Evolutionary conservation across 2,113 vertebrate genomes (phyloP).

Genomic region (Piprites chloris): DNA sequence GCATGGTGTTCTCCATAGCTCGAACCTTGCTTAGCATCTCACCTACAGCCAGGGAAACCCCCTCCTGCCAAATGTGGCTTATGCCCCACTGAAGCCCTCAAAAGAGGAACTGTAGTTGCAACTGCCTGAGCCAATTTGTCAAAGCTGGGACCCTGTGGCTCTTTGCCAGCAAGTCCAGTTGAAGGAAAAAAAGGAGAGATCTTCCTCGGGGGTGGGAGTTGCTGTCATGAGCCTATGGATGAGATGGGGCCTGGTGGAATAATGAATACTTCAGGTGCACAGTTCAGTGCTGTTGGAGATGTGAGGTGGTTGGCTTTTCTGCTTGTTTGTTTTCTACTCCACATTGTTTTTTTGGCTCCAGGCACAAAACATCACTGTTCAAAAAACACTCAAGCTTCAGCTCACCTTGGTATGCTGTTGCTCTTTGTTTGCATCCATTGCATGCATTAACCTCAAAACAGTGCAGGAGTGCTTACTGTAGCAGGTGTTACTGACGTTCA

Average conservation of each 20-base stretch:
- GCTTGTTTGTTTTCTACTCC: background rate
- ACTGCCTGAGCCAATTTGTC: background rate
- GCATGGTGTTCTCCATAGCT: accelerated
- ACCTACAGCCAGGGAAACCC: background rate
- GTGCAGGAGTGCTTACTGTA: background rate
- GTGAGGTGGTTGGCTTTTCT: background rate
- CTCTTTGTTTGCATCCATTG: background rate
- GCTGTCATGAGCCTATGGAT: background rate
- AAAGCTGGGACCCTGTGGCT: background rate
- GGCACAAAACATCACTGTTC: background rate
- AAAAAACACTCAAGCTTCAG: background rate
- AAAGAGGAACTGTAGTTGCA: background rate
- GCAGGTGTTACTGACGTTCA: background rate
- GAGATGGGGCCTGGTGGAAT: background rate
- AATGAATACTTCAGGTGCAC: background rate
- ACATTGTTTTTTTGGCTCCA: background rate
- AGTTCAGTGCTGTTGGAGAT: background rate
- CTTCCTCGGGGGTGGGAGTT: background rate
- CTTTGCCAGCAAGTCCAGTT: background rate
- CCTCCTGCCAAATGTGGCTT: accelerated
- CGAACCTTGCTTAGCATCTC: background rate
- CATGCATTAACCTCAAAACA: background rate
- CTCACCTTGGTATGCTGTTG: accelerated
- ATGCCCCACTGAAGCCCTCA: background rate
- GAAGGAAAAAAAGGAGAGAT: background rate